These are phyloP conservation scores for Sus cebifrons DNA, from an alignment of 2,797 vertebrate genomes.

Conservation along the genomic window DNA sequence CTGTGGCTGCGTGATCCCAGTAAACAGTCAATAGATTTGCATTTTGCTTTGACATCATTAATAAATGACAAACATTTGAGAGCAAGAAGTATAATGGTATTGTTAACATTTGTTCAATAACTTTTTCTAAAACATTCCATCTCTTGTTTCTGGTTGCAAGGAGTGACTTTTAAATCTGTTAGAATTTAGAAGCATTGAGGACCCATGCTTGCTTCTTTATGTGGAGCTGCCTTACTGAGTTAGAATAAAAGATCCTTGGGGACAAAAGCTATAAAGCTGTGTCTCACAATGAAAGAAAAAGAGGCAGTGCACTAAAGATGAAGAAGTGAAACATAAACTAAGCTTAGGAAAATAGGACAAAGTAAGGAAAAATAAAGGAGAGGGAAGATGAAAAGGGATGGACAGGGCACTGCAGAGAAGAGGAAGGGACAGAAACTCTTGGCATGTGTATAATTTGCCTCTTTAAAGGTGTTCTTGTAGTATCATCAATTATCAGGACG, in stretches of 20 bases:
- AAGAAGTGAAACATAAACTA: neutral
- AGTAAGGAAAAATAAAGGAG: neutral
- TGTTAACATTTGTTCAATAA: neutral
- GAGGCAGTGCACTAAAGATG: neutral
- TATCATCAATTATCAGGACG: neutral
- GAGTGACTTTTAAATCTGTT: slow-evolving; percentile 48
- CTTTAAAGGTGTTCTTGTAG: neutral
- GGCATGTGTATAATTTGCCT: rapidly evolving
- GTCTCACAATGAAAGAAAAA: slow-evolving; percentile 48
- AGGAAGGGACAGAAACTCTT: neutral
- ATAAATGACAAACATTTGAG: neutral
- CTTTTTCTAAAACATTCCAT: neutral
- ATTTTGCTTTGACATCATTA: slow-evolving; percentile 42
- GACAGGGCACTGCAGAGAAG: too few relatives aligned
- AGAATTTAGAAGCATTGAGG: neutral
- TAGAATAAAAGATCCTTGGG: slow-evolving; percentile 16
- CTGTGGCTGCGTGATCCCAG: neutral
- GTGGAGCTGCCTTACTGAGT: neutral
- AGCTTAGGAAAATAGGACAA: neutral
- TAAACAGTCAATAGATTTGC: neutral
- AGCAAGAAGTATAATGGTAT: neutral
- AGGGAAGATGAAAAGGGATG: neutral
- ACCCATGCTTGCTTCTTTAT: neutral
- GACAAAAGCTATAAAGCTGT: neutral
- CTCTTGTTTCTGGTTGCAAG: neutral